Percentiles rank a stretch among this genome's conserved stretches.
Conservation (phyloP, 1,140 invertebrate species). For the Macrobrachium nipponense region DNA sequence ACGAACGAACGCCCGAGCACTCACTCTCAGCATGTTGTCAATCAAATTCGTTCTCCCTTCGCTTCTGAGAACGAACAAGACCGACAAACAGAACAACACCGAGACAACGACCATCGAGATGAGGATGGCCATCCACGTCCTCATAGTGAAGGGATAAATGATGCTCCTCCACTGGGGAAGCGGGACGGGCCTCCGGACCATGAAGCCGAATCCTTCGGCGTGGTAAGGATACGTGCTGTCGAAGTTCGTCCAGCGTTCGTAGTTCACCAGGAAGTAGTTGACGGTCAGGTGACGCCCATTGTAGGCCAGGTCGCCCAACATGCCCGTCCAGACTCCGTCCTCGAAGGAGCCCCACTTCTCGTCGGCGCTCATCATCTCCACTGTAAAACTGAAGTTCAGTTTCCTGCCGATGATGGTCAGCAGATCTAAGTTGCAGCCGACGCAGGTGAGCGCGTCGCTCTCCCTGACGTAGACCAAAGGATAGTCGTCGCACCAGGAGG, state of each 20-base stretch:
- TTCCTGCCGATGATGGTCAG: conserved; percentile 32
- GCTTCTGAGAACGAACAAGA: background rate
- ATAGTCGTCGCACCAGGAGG: conserved; percentile 47
- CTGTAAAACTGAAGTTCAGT: conserved; percentile 45
- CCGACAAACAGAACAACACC: background rate
- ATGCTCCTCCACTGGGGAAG: conserved; percentile 49
- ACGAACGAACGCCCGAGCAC: background rate
- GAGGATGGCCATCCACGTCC: conserved; percentile 34
- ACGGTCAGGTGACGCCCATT: conserved; percentile 45
- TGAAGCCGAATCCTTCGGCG: conserved; percentile 58
- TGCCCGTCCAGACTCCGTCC: conserved; percentile 58
- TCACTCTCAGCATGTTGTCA: background rate
- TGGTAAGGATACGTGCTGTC: conserved; percentile 51
- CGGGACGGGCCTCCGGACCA: conserved; percentile 31
- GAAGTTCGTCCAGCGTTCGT: conserved; percentile 35
- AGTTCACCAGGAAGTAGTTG: conserved; percentile 45
- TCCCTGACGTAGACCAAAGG: conserved; percentile 43
- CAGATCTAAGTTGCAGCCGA: conserved; percentile 39
- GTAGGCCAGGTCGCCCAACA: conserved; percentile 53
- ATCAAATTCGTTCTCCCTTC: background rate
- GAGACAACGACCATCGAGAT: conserved; percentile 6
- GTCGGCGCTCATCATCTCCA: conserved; percentile 25
- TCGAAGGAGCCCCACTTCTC: conserved; percentile 49
- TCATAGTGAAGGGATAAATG: conserved; percentile 35
- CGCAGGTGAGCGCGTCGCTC: conserved; percentile 8